phyloP scores from a whole-genome alignment of 2,888 invertebrate genomes.

The Tenthredo amoena region DNA sequence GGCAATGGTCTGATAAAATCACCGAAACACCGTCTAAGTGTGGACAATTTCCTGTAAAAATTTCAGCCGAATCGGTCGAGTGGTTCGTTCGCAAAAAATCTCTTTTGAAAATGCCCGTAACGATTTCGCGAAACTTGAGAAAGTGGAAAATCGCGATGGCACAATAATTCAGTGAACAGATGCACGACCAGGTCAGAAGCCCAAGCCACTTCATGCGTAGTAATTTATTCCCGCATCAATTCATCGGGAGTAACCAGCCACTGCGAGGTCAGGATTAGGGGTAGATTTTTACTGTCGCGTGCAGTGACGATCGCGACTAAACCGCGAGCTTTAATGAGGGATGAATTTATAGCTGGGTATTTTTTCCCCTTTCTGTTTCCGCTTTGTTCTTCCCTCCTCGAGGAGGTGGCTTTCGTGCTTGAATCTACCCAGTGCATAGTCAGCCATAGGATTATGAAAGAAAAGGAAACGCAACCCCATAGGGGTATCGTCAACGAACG shows the following conservation, averaged over 20 bases:
- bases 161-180: no score
- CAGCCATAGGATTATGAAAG: neutral
- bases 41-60: no score
- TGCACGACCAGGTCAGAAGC: no score
- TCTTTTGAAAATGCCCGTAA: no score
- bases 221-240: neutral
- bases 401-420: neutral
- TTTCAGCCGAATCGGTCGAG: no score
- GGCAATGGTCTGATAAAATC: no score
- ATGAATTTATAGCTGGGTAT: conserved; percentile 14
- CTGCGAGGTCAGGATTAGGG: neutral
- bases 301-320: conserved; percentile 5
- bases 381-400: neutral
- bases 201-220: neutral
- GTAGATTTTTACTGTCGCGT: conserved; percentile 44
- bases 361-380: neutral
- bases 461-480: neutral
- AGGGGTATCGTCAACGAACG: neutral
- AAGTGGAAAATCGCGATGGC: no score
- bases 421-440: neutral
- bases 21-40: no score
- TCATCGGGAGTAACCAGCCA: neutral
- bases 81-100: no score
- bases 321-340: conserved; percentile 21
- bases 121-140: no score